Evolutionary conservation across 2,113 vertebrate genomes (phyloP).

Genomic region (Hyla sarda): DNA sequence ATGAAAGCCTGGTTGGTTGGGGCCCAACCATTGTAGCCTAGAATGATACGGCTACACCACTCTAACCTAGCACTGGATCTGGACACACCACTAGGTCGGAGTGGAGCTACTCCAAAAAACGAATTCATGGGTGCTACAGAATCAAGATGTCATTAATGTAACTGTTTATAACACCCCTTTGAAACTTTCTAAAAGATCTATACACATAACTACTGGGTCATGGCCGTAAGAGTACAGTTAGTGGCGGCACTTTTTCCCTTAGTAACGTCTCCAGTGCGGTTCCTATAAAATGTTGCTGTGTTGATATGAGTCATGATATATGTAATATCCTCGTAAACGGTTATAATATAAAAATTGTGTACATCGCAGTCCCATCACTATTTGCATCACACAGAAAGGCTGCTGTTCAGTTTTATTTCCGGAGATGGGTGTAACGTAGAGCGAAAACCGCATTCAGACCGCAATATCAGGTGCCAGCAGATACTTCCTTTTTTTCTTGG

Average conservation of each 20-base stretch:
- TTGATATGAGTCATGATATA: neutral
- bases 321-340: neutral
- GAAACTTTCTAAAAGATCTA: neutral
- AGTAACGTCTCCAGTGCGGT: neutral
- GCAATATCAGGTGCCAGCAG: constrained; percentile 20
- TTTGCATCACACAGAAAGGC: neutral
- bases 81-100: neutral
- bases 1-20: too few relatives aligned
- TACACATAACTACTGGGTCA: neutral
- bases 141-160: neutral
- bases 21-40: too few relatives aligned
- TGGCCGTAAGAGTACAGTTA: neutral
- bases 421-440: constrained; percentile 16
- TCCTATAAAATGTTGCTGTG: neutral
- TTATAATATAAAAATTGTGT: neutral
- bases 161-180: neutral
- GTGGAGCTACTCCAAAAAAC: neutral
- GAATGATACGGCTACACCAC: neutral
- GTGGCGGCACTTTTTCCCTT: neutral
- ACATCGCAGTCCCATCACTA: neutral
- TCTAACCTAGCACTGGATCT: neutral
- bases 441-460: neutral
- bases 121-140: neutral
- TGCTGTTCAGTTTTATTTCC: neutral
- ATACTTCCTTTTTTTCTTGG: neutral